Percentiles rank a stretch among this genome's conserved stretches.
Evolutionary conservation across 2,797 vertebrate species (phyloP).

Genomic region (Phylloscopus collybita): DNA sequence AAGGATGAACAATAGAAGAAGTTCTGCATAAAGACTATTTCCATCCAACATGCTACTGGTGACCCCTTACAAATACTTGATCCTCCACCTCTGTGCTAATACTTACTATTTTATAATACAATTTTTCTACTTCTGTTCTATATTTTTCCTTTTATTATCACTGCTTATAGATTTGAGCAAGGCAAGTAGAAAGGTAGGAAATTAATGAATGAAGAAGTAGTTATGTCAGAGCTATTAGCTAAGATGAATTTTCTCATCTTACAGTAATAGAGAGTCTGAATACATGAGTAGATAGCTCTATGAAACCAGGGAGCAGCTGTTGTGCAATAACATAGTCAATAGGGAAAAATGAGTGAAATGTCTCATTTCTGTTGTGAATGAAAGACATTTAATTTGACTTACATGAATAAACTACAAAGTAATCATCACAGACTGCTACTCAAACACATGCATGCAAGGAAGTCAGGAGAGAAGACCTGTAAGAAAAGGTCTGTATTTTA

Average conservation of each 20-base stretch:
- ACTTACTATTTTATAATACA: neutral
- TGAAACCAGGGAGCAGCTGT: neutral
- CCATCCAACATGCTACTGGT: neutral
- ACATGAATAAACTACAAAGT: neutral
- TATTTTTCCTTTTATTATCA: neutral
- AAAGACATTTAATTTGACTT: slow-evolving; percentile 21
- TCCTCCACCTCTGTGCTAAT: neutral
- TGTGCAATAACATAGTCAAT: neutral
- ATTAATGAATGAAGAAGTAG: neutral
- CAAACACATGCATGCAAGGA: neutral
- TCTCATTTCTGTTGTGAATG: neutral
- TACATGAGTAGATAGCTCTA: neutral
- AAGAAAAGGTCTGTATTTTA: neutral
- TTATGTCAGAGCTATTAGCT: neutral
- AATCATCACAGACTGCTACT: neutral
- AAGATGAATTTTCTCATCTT: neutral
- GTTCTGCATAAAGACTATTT: neutral
- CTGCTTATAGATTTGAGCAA: neutral
- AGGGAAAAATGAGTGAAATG: neutral
- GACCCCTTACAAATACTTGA: neutral
- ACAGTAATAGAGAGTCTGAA: neutral
- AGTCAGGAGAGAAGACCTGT: neutral
- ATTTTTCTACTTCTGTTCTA: neutral
- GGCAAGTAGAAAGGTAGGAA: neutral
- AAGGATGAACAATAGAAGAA: neutral